Evolutionary conservation across 2,888 invertebrate genomes (phyloP).

Genomic region (Heliconius aoede): DNA sequence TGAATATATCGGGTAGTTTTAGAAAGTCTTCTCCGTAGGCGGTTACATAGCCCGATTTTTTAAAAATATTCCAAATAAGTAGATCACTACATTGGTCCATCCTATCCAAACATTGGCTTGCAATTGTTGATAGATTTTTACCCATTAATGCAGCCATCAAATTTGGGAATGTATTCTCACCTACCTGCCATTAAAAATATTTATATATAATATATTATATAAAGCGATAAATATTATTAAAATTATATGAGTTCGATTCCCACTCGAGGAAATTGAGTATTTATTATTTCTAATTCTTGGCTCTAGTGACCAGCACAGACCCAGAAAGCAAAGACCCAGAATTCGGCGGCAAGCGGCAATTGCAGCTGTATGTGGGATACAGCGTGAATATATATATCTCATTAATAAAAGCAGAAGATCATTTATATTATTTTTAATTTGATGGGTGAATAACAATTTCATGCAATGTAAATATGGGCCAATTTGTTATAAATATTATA

Average conservation of each 20-base stretch:
- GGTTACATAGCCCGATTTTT: conserved; percentile 88
- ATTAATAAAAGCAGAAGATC: too few relatives aligned
- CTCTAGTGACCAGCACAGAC: too few relatives aligned
- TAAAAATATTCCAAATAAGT: conserved; percentile 91
- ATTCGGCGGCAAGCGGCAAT: too few relatives aligned
- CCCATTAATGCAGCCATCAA: conserved; percentile 92
- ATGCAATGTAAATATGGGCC: neutral
- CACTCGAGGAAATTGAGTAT: too few relatives aligned
- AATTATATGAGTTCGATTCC: too few relatives aligned
- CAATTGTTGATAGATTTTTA: conserved; percentile 78
- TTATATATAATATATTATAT: neutral
- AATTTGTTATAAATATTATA: neutral
- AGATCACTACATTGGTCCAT: conserved; percentile 87
- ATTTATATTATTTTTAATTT: neutral
- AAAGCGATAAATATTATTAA: neutral
- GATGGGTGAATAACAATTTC: neutral
- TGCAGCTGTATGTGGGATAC: too few relatives aligned
- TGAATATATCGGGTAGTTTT: conserved; percentile 86
- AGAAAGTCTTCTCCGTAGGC: conserved; percentile 92
- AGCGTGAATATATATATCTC: too few relatives aligned
- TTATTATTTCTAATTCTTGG: too few relatives aligned
- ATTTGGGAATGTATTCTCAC: conserved; percentile 96
- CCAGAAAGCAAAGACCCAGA: too few relatives aligned
- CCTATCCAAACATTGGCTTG: conserved; percentile 75
- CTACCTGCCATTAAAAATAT: conserved; percentile 82